Evolutionary conservation across 2,113 vertebrate genomes (phyloP), one percentile per base, ranked within the genome.

Genomic region (Eubucco bourcierii): DNA sequence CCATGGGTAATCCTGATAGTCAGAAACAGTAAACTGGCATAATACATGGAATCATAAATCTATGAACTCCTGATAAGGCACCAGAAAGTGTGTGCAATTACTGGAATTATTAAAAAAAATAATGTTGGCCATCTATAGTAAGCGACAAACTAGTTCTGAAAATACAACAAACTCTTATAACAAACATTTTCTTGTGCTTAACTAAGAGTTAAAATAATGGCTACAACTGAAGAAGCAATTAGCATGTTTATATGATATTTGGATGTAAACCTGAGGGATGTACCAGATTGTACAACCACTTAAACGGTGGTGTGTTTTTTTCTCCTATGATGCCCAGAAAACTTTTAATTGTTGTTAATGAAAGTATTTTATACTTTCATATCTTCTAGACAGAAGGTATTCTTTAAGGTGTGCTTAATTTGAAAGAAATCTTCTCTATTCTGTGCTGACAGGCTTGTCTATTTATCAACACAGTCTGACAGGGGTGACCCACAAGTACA

Each of bases 391-490:
- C 71, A 71, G 39, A 44, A 61, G 56, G n/a, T 84, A 84, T 75
- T 90, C 87, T 85, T 87, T 60, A 72, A 90, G 34, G 63, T 63
- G 67, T 96, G 67, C 63, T 93, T 94, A 87, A 46, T 67, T 80
- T 83, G 66, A 70, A 90, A 56, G 63, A 90, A 93, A 47, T 56
- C 78, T 76, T 68, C 76, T 65, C 59, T 88, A n/a, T 52, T 92
- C 28, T 83, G 34, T 93, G 52, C 94, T 97, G 94, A 90, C 94
- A 78, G 78, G 63, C 85, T 88, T 90, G 72, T 81, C 52, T 75
- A 33, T 92, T 96, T 94, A 94, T 93, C 80, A 92, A 44, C 25
- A n/a, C 37, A 53, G 15, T 77, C 84, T 97, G 92, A 90, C 90
- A 92, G 68, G 56, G 65, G 67, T 91, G 86, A 95, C 84, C 83